These are phyloP conservation scores for Neolamprologus falcicula DNA, from an alignment of 2,113 vertebrate genomes.

Conservation along the genomic window DNA sequence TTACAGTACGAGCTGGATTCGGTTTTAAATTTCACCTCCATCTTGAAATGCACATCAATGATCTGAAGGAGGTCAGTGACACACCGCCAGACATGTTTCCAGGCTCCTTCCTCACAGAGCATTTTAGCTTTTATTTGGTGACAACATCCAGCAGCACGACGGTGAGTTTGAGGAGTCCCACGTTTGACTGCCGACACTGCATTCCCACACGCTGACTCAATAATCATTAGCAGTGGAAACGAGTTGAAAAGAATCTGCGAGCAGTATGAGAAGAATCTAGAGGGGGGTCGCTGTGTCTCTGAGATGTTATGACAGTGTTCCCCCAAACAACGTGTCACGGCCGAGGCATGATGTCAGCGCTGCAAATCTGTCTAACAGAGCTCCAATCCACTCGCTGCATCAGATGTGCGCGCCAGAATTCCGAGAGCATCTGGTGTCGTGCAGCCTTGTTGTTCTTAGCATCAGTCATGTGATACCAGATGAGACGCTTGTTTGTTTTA, in stretches of 20 bases:
- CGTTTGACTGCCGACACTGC: background rate
- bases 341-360: background rate
- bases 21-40: background rate
- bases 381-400: background rate
- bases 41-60: background rate
- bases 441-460: background rate
- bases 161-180: background rate
- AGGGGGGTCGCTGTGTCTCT: background rate
- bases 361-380: background rate
- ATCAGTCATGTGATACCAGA: background rate
- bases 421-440: background rate
- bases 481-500: background rate
- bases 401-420: background rate
- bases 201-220: background rate
- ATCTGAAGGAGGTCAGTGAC: background rate
- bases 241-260: background rate
- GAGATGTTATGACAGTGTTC: conserved; percentile 46
- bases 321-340: conserved; percentile 13
- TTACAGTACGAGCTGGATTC: background rate
- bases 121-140: background rate
- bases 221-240: background rate
- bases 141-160: background rate
- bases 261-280: background rate
- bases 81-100: background rate
- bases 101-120: background rate